Percentiles rank a stretch among this genome's conserved stretches.
Conservation (phyloP, 2,797 vertebrate species). For the Buceros bicornis region DNA sequence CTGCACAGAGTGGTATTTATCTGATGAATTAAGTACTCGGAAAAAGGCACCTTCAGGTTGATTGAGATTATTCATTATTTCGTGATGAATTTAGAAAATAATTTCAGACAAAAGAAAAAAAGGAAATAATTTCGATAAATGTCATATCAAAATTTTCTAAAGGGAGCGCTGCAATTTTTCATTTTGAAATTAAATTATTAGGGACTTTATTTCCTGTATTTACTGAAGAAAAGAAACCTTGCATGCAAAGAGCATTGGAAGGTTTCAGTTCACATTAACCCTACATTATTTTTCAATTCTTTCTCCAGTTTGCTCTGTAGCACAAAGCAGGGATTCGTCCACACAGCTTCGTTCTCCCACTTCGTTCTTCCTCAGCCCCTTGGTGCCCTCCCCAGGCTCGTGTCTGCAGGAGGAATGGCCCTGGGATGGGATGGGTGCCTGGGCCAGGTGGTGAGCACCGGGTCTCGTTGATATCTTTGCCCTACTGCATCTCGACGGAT, state of each 20-base stretch:
- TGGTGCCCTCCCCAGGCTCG: neutral
- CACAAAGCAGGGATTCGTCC: neutral
- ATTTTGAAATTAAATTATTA: neutral
- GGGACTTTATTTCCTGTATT: neutral
- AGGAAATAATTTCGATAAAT: neutral
- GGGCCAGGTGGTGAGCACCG: neutral
- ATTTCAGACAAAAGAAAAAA: neutral
- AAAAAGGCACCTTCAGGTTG: neutral
- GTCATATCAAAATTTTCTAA: neutral
- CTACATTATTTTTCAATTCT: neutral
- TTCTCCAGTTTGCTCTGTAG: neutral
- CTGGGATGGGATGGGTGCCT: neutral
- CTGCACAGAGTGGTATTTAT: neutral
- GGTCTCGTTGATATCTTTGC: slow-evolving; percentile 5
- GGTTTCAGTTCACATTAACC: neutral
- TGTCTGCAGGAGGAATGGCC: neutral
- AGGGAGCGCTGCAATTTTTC: neutral
- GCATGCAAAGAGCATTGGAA: neutral
- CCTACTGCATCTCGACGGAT: slow-evolving; percentile 39
- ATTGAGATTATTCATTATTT: neutral
- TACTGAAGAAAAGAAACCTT: neutral
- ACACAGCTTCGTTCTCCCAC: neutral
- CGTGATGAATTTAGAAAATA: neutral
- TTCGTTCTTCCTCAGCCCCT: neutral
- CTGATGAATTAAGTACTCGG: neutral